Evolutionary conservation across 2,113 vertebrate species (phyloP), one percentile per base, ranked within the genome.

Genomic region (Rhinoptilus africanus): DNA sequence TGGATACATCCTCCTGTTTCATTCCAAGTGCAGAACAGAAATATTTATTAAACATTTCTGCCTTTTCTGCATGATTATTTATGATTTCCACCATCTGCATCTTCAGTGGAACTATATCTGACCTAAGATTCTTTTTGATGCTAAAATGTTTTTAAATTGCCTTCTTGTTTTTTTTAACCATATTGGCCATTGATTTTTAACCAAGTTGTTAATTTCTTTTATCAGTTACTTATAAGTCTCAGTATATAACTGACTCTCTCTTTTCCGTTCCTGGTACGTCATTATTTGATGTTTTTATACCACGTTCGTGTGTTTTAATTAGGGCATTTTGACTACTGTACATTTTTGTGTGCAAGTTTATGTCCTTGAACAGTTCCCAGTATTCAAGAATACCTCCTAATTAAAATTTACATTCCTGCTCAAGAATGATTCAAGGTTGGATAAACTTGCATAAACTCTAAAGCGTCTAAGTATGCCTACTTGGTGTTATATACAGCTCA

Each of bases 31-130:
- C 26, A 59, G 82, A 97, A 90, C 74, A 96, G 95, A 96, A 96
- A 96, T 96, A 96, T 96, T 96, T 96, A 97, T 96, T 97, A 96
- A 97, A 97, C 93, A 97, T 97, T 96, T 93, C 93, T 93, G 96
- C 92, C 85, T 96, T 94, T 93, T 95, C 92, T 88, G 87, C 13
- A 0, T 93, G 93, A 90, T 93, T 97, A 96, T 96, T 97, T 97
- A 96, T 82, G 85, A 95, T 92, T 95, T 95, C 62, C 41, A 88
- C 96, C 94, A 96, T 97, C 96, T 97, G 96, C 82, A 96, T 90
- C 62, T 90, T 96, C 90, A 93, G 75, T 77, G 71, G 63, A 92
- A 93, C 75, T 95, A 4, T 79, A 80, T 92, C 63, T 96, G 96
- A 96, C 96, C 96, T 94, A 88, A 90, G 85, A 93, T 88, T 83